Evolutionary conservation across 2,797 vertebrate genomes (phyloP), one percentile per base, ranked within the genome.

Genomic region (Philypnodon macrostomus): DNA sequence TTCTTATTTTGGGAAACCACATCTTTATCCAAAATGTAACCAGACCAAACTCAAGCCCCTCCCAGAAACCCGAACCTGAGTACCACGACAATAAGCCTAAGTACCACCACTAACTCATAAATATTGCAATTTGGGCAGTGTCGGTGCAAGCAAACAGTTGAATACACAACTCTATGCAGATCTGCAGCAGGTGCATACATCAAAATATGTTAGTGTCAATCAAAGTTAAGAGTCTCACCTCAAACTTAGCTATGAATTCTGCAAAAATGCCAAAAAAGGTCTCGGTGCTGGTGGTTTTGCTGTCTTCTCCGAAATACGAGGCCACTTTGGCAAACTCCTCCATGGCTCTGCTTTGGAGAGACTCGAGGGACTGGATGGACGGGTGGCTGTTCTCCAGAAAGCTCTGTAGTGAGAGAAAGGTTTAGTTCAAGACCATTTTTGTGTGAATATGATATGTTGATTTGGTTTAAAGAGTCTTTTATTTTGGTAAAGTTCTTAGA

Each of bases 371-470:
- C 53, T 92, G 92, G 67, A 98, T 74, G 1, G 88, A 88, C 0
- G 96, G 95, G 71, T 93, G 94, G n/a, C 93, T 94, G 0, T 93
- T 96, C 77, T 97, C 97, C 83, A 99, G 76, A 59, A 98, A 98
- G 63, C 90, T 90, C 97, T 98, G 61, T 10, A 53, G 35, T 2
- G 31, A 19, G 33, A 11, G 51, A 3, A 8, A 74, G 2, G 23
- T 8, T 17, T 13, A 26, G 40, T 8, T 32, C 31, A 14, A 26
- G 26, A 29, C 10, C 8, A 10, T n/a, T n/a, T n/a, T n/a, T n/a
- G n/a, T n/a, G n/a, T n/a, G n/a, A n/a, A n/a, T n/a, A n/a, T n/a
- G n/a, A n/a, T n/a, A n/a, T n/a, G n/a, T n/a, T n/a, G n/a, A n/a
- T n/a, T n/a, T n/a, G n/a, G n/a, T n/a, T n/a, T n/a, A n/a, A n/a